These are phyloP conservation scores for Glareola pratincola DNA, from an alignment of 2,113 vertebrate genomes.

Conservation along the genomic window DNA sequence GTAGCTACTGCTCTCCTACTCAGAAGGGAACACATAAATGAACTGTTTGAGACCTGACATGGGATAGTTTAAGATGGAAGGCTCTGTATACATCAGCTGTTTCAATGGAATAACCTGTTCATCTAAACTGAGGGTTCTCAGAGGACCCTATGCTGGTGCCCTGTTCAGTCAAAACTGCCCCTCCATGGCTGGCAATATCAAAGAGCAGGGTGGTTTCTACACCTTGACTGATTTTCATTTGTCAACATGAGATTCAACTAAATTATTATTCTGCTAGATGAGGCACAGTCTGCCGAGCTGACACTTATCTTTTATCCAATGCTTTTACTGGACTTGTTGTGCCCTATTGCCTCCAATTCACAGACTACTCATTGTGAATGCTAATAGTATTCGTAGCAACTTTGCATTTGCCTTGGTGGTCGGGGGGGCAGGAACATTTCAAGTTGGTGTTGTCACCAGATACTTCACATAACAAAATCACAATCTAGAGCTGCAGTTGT, in stretches of 20 bases:
- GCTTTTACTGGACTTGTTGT: neutral
- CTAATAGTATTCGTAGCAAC: neutral
- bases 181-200: neutral
- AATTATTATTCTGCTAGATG: neutral
- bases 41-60: neutral
- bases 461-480: neutral
- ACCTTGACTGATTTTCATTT: neutral
- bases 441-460: neutral
- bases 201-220: neutral
- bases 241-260: neutral
- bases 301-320: neutral
- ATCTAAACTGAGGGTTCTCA: neutral
- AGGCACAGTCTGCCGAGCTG: neutral
- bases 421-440: neutral
- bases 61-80: neutral
- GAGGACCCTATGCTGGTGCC: neutral
- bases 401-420: neutral
- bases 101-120: neutral
- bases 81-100: neutral
- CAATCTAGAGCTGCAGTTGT: neutral
- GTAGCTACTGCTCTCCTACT: neutral
- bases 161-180: neutral
- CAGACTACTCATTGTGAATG: neutral
- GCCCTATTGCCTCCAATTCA: neutral
- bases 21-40: neutral